Conservation (phyloP, 2,888 invertebrate genomes). For the Papilio elwesi region DNA sequence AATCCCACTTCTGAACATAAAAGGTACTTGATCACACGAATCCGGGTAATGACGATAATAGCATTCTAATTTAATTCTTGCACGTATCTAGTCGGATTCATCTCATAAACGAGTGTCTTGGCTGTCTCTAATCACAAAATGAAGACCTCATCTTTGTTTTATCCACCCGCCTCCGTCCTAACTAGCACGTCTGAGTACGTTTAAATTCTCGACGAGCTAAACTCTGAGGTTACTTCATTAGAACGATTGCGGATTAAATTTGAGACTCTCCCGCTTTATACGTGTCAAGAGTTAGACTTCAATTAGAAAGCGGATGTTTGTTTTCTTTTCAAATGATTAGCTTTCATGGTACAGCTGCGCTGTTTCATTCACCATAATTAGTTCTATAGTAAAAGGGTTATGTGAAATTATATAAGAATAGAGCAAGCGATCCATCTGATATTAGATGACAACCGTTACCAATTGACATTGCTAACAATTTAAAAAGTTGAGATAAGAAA, state of each 20-base stretch:
- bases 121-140: conserved; percentile 22
- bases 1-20: background rate
- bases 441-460: no score
- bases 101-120: background rate
- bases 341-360: no score
- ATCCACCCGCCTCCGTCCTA: conserved; percentile 5
- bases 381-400: no score
- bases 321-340: background rate
- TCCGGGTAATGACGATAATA: background rate
- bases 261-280: conserved; percentile 10
- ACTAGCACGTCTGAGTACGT: conserved; percentile 21
- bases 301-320: background rate
- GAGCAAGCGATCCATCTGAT: no score
- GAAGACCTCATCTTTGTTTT: conserved; percentile 20
- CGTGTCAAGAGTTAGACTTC: conserved; percentile 16
- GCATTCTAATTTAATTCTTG: background rate
- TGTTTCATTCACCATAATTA: no score
- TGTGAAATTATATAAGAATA: no score
- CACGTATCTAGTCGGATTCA: conserved; percentile 16
- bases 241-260: conserved; percentile 24
- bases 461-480: no score
- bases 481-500: no score
- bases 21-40: no score
- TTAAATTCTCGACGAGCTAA: conserved; percentile 14
- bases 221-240: conserved; percentile 19